Conservation (phyloP, 1,140 invertebrate genomes). For the Drosophila truncata region DNA sequence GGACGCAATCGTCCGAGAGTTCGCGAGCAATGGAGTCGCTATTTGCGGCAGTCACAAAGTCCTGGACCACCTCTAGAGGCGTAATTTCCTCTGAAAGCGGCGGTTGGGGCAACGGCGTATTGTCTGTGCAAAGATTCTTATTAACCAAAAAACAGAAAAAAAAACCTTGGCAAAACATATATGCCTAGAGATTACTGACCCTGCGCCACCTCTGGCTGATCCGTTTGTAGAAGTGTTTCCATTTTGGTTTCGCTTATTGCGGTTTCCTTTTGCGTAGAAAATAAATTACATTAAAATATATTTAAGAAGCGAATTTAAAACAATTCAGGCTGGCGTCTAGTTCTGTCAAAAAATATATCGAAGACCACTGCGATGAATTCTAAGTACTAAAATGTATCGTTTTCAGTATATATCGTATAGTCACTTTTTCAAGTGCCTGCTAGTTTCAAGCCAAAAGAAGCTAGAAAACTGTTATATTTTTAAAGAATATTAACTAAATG, state of each 20-base stretch:
- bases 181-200: neutral
- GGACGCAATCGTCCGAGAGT: conserved; percentile 49
- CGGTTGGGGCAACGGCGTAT: neutral
- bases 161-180: too few species aligned
- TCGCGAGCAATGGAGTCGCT: conserved; percentile 25
- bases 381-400: neutral
- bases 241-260: neutral
- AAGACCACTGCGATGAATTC: neutral
- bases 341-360: neutral
- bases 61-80: conserved; percentile 10
- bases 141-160: conserved; percentile 11
- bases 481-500: too few species aligned
- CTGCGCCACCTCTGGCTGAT: neutral
- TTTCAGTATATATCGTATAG: neutral
- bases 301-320: neutral
- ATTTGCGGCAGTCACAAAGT: conserved; percentile 39
- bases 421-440: neutral
- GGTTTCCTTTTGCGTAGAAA: neutral
- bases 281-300: neutral
- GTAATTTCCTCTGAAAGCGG: neutral
- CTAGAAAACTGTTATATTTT: too few species aligned
- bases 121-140: neutral
- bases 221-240: neutral
- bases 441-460: neutral
- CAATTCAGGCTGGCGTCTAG: conserved; percentile 1